phyloP scores from a whole-genome alignment of 2,113 vertebrate genomes.

The Sardina pilchardus region DNA sequence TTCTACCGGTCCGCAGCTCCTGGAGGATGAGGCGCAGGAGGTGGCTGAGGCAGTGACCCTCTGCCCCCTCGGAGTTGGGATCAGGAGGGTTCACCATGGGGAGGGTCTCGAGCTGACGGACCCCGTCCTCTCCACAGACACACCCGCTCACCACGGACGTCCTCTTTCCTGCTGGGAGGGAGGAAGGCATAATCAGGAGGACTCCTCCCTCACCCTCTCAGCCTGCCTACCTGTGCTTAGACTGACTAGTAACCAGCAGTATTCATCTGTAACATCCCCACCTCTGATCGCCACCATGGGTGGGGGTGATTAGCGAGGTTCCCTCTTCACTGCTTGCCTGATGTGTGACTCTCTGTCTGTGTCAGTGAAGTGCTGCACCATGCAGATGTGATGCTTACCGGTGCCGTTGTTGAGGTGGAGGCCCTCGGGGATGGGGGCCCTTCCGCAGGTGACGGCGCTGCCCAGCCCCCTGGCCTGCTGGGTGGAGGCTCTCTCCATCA shows the following conservation, averaged over 20 bases:
- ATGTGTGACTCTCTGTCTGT: too few relatives aligned
- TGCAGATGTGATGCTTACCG: not conserved
- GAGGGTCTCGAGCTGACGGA: not conserved
- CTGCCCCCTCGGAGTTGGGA: not conserved
- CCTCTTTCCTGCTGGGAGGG: not conserved
- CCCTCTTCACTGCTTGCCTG: too few relatives aligned
- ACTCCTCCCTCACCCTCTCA: not conserved
- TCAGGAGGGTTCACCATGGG: not conserved
- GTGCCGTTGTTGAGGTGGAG: not conserved
- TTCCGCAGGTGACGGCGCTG: not conserved
- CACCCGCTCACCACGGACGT: not conserved
- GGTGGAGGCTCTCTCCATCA: not conserved
- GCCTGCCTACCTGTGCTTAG: too few relatives aligned
- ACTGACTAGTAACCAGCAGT: too few relatives aligned
- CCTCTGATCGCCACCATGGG: too few relatives aligned
- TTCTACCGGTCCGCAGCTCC: not conserved
- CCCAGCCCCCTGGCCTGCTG: not conserved
- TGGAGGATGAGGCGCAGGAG: conserved; percentile 5
- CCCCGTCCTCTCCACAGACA: not conserved
- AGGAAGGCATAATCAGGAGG: not conserved
- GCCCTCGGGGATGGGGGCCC: not conserved
- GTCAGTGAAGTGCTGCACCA: too few relatives aligned
- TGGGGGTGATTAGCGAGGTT: too few relatives aligned
- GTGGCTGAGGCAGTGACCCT: not conserved
- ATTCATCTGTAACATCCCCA: too few relatives aligned